Conservation (phyloP, 2,888 invertebrate species). For the Ormyrus thymus region DNA sequence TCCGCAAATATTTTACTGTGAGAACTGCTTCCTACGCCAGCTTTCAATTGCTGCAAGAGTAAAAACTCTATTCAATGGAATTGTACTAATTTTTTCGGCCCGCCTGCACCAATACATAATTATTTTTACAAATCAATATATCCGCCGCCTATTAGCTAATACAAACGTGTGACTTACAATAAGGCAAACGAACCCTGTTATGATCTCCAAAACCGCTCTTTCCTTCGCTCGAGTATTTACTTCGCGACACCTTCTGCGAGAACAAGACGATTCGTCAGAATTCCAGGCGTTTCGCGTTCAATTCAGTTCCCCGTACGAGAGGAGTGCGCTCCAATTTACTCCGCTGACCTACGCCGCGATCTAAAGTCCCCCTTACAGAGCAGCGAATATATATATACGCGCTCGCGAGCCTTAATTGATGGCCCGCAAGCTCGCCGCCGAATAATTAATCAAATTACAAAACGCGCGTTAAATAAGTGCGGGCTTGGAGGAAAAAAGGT, state of each 20-base stretch:
- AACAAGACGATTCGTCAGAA: slow-evolving; percentile 1
- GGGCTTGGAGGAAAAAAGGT: neutral
- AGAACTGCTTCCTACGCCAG: too few species aligned
- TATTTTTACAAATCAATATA: too few species aligned
- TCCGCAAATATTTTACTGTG: too few species aligned
- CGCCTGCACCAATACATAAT: too few species aligned
- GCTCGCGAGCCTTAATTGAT: slow-evolving; percentile 31
- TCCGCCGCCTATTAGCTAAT: too few species aligned
- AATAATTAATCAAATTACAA: slow-evolving; percentile 45
- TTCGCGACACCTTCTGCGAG: neutral
- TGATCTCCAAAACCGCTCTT: too few species aligned
- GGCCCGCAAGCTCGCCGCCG: slow-evolving; percentile 5
- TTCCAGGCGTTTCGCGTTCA: neutral
- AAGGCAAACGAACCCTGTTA: too few species aligned
- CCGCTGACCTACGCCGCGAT: neutral
- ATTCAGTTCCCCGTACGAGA: too few species aligned
- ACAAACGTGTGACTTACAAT: too few species aligned
- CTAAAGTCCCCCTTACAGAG: neutral
- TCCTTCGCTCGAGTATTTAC: neutral
- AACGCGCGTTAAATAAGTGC: slow-evolving; percentile 21
- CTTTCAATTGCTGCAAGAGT: too few species aligned
- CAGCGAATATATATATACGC: neutral
- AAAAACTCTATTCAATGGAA: too few species aligned
- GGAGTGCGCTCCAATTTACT: slow-evolving; percentile 25
- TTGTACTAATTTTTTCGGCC: too few species aligned